These are phyloP conservation scores for Gallinago solitaria DNA, from an alignment of 2,797 vertebrate species.

Conservation along the genomic window DNA sequence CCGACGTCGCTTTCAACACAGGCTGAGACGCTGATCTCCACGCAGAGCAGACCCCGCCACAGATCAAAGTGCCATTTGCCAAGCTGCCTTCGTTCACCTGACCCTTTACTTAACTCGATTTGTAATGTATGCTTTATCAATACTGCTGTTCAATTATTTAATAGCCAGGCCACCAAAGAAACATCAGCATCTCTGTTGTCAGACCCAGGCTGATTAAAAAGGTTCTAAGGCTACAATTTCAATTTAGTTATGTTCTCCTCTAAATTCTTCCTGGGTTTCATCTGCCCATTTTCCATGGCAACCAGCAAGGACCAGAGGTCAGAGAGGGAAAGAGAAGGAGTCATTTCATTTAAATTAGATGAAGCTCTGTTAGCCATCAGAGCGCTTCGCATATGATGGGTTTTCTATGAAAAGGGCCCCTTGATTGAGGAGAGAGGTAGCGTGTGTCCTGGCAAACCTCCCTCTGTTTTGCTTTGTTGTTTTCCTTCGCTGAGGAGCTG, in stretches of 20 bases:
- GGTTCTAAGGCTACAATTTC: not conserved
- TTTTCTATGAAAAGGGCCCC: not conserved
- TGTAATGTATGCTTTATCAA: not conserved
- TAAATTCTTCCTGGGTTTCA: conserved; percentile 2
- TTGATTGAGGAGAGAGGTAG: not conserved
- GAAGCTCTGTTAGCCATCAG: not conserved
- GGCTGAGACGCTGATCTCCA: not conserved
- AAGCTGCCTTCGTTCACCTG: not conserved
- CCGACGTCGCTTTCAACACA: rapidly evolving
- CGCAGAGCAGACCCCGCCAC: not conserved
- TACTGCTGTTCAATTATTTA: not conserved
- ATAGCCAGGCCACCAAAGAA: not conserved
- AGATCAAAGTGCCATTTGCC: not conserved
- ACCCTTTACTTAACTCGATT: not conserved
- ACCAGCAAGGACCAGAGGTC: conserved; percentile 3
- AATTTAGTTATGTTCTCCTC: not conserved
- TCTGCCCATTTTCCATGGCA: conserved; percentile 25
- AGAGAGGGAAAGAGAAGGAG: not conserved
- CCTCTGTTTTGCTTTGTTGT: not conserved
- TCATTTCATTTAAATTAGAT: not conserved
- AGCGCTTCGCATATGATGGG: not conserved
- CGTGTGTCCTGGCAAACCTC: not conserved
- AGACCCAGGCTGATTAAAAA: not conserved
- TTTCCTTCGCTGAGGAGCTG: not conserved
- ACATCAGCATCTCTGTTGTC: not conserved